Conservation (phyloP, 2,113 vertebrate genomes). For the Brachyhypopomus gauderio region DNA sequence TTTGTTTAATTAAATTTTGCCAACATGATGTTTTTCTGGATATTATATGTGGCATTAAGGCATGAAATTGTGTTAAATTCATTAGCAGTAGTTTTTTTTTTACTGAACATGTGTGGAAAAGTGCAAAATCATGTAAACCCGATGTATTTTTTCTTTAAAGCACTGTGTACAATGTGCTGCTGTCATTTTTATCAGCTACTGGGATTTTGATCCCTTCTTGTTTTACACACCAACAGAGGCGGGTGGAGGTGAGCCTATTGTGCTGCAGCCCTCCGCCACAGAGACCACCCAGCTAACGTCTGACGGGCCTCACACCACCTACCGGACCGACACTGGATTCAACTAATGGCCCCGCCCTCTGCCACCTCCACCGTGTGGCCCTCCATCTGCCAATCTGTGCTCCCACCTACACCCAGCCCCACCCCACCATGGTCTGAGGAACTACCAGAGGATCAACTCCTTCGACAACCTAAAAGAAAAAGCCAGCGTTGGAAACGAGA, state of each 20-base stretch:
- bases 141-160: too few relatives aligned
- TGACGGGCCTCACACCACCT: constrained; percentile 89
- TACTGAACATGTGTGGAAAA: too few relatives aligned
- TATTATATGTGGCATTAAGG: too few relatives aligned
- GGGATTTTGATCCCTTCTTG: neutral
- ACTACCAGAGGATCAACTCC: constrained; percentile 63
- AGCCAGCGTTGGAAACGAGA: constrained; percentile 63
- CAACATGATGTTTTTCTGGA: too few relatives aligned
- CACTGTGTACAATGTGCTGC: too few relatives aligned
- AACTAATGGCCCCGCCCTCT: constrained; percentile 80
- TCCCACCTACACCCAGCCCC: constrained; percentile 18
- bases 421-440: constrained; percentile 48
- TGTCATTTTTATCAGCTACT: too few relatives aligned
- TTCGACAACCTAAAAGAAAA: constrained; percentile 56
- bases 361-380: constrained; percentile 63
- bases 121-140: too few relatives aligned
- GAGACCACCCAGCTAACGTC: constrained; percentile 97
- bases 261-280: constrained; percentile 93
- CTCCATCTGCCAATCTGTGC: constrained; percentile 37
- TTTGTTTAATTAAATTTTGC: too few relatives aligned
- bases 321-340: constrained; percentile 92
- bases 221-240: constrained; percentile 77
- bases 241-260: constrained; percentile 82
- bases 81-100: too few relatives aligned
- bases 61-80: too few relatives aligned